Conservation (phyloP, 2,888 invertebrate genomes). For the Drosophila neonasuta region DNA sequence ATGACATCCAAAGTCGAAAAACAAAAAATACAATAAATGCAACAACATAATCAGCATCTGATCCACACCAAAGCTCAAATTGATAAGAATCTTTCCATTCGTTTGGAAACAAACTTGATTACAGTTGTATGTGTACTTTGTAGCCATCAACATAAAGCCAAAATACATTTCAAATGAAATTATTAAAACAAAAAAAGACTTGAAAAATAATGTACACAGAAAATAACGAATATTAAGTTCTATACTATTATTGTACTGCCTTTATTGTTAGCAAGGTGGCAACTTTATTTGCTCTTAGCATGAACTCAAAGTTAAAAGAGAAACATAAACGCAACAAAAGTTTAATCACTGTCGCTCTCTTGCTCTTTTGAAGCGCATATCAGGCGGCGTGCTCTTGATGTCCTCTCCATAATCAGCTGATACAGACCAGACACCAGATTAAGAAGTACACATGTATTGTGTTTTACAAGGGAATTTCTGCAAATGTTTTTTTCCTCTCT, state of each 20-base stretch:
- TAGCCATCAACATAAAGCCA: background rate
- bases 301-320: conserved; percentile 13
- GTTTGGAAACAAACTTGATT: background rate
- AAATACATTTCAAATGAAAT: background rate
- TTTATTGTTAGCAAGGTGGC: conserved; percentile 31
- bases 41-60: conserved; percentile 28
- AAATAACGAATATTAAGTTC: background rate
- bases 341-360: conserved; percentile 3
- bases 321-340: conserved; percentile 31
- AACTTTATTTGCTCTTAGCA: conserved; percentile 30
- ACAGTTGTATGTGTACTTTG: conserved; percentile 2
- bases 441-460: conserved; percentile 9
- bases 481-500: background rate
- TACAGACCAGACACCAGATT: conserved; percentile 15
- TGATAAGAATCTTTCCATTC: conserved; percentile 37
- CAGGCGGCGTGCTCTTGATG: conserved; percentile 5
- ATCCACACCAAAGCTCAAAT: conserved; percentile 43
- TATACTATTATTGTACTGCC: background rate
- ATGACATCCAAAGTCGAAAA: conserved; percentile 46
- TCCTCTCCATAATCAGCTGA: conserved; percentile 24
- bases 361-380: conserved; percentile 1
- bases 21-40: background rate
- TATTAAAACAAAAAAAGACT: background rate
- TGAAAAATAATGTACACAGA: background rate
- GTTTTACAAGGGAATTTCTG: conserved; percentile 6